Evolutionary conservation across 2,888 invertebrate species (phyloP).

Genomic region (Vesta saturnalis): DNA sequence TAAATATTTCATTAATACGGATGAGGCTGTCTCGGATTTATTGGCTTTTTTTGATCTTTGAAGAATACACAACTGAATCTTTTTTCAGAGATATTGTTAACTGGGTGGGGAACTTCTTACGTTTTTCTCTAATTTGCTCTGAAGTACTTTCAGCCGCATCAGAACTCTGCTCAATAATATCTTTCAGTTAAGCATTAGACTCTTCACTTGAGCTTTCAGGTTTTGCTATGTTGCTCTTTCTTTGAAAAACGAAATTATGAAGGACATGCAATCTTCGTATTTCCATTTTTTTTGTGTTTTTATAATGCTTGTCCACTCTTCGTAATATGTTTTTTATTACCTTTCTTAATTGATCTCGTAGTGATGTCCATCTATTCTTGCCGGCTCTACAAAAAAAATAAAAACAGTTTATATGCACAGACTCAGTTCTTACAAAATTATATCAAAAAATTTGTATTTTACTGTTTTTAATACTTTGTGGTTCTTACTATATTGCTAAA

Average conservation of each 20-base stretch:
- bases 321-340: neutral
- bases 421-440: neutral
- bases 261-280: conserved; percentile 11
- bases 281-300: conserved; percentile 13
- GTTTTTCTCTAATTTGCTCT: neutral
- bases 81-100: neutral
- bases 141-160: neutral
- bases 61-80: neutral
- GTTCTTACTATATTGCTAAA: neutral
- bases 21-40: neutral
- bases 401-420: neutral
- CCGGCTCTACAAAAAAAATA: too few species aligned
- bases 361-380: too few species aligned
- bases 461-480: neutral
- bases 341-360: conserved; percentile 6
- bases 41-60: neutral
- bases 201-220: neutral
- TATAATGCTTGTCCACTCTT: conserved; percentile 10
- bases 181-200: neutral
- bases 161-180: neutral
- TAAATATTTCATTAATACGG: neutral
- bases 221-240: conserved; percentile 7
- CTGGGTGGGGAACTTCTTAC: neutral
- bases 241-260: conserved; percentile 13
- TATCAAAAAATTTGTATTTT: neutral